Evolutionary conservation across 2,888 invertebrate genomes (phyloP), one percentile per base, ranked within the genome.

Genomic region (Noctua janthina): DNA sequence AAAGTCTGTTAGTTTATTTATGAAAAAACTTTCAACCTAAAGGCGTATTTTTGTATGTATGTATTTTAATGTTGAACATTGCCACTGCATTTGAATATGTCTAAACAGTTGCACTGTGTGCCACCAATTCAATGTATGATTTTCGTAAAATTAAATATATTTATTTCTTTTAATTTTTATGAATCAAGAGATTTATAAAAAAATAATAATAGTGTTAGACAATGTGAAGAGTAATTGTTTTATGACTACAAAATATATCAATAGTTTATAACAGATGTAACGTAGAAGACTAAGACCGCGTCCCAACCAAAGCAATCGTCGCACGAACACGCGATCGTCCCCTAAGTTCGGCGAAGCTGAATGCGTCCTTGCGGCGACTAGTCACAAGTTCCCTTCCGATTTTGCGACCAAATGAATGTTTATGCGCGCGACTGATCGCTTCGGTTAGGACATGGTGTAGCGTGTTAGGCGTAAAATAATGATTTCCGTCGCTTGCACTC

Each of bases 231-330:
- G 7, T 51, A 13, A 51, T 59, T 62, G 13, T 29, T 68, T 51
- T 79, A 10, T 69, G 43, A 62, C 68, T 69, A 67, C 13, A 76
- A 8, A 77, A 56, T 76, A 29, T 68, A 17, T 77, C 20, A 67
- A 67, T 49, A 68, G 4, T 67, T 67, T 56, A 15, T n/a, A 67
- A 39, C 46, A n/a, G 29, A 15, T 23, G 15, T n/a, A 77, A 23
- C 23, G 15, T 29, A 46, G 35, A 59, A 15, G 35, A 59, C 43
- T 15, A n/a, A 46, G 13, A 68, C 46, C 68, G 46, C 10, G 46
- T 68, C 46, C 68, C 8, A 68, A 46, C n/a, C 8, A n/a, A 67
- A 67, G 43, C 67, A 8, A 67, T 43, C 67, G 13, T 35, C 13
- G 23, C 6, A 23, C 67, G 7, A 23, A 43, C 43, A 67, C 4